A percentile compares a stretch with the other conserved stretches of the same genome.
Evolutionary conservation across 2,797 vertebrate genomes (phyloP).

Genomic region (Numenius phaeopus): DNA sequence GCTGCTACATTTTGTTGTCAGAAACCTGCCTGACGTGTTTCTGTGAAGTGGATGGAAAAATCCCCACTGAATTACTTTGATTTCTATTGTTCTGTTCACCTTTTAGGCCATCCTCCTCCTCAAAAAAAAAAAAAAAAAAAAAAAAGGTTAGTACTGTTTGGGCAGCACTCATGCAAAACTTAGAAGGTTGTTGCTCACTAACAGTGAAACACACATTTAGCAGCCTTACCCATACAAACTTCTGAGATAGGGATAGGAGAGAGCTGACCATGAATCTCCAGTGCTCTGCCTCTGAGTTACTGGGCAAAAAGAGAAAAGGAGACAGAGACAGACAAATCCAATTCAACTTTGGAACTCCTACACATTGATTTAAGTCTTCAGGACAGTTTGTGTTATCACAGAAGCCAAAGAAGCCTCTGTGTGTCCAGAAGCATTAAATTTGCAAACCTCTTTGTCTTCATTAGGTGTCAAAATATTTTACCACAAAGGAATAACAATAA

Average conservation of each 20-base stretch:
- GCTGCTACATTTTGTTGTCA: background rate
- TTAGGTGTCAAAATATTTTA: background rate
- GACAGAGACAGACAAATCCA: background rate
- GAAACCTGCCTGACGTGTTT: background rate
- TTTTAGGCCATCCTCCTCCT: background rate
- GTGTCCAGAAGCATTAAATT: background rate
- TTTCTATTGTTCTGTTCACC: background rate
- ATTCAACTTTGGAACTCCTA: background rate
- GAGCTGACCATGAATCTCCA: background rate
- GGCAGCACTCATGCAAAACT: background rate
- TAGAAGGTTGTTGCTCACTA: background rate
- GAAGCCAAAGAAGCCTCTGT: background rate
- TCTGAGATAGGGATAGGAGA: background rate
- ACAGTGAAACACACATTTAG: background rate
- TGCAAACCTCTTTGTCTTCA: background rate
- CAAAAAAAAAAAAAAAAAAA: background rate
- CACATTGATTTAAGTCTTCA: background rate
- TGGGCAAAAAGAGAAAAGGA: background rate
- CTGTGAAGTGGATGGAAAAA: background rate
- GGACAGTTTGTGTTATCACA: background rate
- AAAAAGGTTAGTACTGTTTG: rapidly evolving
- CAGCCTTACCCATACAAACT: background rate
- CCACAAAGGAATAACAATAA: background rate
- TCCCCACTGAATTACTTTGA: background rate
- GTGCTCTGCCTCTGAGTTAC: background rate